phyloP scores from a whole-genome alignment of 23 tunicate genomes.

The Trididemnum nubilum region DNA sequence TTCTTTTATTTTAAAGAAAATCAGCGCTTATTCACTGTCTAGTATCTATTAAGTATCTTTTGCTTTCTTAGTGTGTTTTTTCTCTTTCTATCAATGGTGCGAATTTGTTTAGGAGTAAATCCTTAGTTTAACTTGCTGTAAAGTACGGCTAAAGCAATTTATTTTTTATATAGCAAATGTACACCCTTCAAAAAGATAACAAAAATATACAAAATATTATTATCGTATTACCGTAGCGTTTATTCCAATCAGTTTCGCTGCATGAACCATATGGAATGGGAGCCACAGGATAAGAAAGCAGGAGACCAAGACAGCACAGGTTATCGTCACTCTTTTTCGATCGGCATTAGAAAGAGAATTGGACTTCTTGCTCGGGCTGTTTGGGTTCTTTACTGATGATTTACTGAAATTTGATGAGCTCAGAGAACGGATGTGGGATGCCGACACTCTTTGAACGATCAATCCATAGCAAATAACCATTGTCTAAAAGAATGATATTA shows the following conservation, averaged over 20 bases:
- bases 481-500: constrained; percentile 20
- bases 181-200: no score
- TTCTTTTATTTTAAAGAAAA: no score
- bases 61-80: no score
- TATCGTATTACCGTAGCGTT: neutral
- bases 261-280: constrained; percentile 65
- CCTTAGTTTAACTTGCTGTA: no score
- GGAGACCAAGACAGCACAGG: constrained; percentile 77
- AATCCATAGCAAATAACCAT: constrained; percentile 42
- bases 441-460: constrained; percentile 18
- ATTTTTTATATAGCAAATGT: no score
- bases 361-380: constrained; percentile 5
- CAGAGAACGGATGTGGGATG: neutral
- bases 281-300: constrained; percentile 66
- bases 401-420: neutral
- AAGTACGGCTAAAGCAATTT: no score
- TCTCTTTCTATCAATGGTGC: no score
- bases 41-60: no score
- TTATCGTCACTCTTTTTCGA: constrained; percentile 58
- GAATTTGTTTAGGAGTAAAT: no score
- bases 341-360: constrained; percentile 46
- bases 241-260: constrained; percentile 80
- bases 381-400: neutral
- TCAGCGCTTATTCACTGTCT: no score
- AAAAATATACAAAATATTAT: neutral